Base-by-base conservation (phyloP, 2,113 vertebrate genomes). In the Amblyopsis rosae region DNA sequence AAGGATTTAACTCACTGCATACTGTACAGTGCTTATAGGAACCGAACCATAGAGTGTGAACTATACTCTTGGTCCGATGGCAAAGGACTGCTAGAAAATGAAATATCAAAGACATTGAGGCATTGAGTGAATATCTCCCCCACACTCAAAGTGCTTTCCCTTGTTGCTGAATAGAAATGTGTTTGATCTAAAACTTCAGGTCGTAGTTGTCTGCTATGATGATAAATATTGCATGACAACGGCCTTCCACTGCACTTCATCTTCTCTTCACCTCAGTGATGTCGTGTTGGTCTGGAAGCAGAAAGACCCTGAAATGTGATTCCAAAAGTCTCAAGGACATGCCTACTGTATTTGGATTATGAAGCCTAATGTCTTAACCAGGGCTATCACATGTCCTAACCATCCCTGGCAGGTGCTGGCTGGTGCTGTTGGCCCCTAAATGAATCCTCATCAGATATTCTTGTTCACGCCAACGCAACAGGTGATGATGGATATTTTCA, bases 211-310 rank as follows among this genome's bases (percentile, higher is more conserved):
- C 85, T 86, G 81, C 72, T 79, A 89, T 82, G 81, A 90, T 84
- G 80, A 87, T 89, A 86, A 92, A 91, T 90, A 87, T 89, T 89
- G 84, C 86, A 91, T 87, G 77, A 80, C 81, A 85, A 80, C 75
- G 86, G 87, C 87, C 83, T 77, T 74, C 67, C 83, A 71, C 86
- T 78, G 79, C 65, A 76, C 54, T 81, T 76, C 65, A 4, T 54
- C 72, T 65, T 77, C 12, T 51, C 11, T 47, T 19, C 45, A 9
- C 54, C 7, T 10, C 54, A 56, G 35, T 41, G 35, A 41, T 41
- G 35, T 41, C 4, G 35, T 41, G 35, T 41, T 41, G 4, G 35
- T 41, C 35, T 41, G 35, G 35, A 41, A 5, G n/a, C 33, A 13
- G 59, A 19, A 1, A 60, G 76, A 62, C 64, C 75, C 62, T 41